Percentiles rank a stretch among this genome's conserved stretches.
phyloP scores from a whole-genome alignment of 2,888 invertebrate species.

The Idaea straminata region DNA sequence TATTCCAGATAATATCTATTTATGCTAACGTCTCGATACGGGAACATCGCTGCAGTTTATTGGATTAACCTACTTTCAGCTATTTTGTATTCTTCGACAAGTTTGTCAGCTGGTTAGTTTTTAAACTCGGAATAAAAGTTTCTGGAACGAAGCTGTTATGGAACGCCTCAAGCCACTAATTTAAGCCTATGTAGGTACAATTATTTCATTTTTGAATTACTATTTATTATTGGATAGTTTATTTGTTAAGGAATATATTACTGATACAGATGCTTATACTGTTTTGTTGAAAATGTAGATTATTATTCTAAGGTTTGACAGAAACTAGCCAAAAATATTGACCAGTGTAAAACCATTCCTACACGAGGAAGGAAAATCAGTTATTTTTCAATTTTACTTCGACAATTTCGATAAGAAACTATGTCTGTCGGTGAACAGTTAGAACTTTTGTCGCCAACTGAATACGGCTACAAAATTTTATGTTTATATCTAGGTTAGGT shows the following conservation, averaged over 20 bases:
- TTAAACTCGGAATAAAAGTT: conserved; percentile 38
- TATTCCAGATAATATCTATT: neutral
- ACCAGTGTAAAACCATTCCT: neutral
- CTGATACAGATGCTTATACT: too few species aligned
- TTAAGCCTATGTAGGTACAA: neutral
- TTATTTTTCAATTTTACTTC: conserved; percentile 25
- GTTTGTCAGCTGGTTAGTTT: conserved; percentile 30
- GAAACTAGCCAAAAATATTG: conserved; percentile 5
- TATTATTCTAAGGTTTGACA: neutral
- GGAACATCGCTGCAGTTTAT: conserved; percentile 13
- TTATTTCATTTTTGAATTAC: conserved; percentile 15
- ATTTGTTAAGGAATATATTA: too few species aligned
- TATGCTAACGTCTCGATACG: neutral
- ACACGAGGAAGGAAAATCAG: conserved; percentile 12
- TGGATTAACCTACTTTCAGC: conserved; percentile 24
- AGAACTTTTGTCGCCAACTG: conserved; percentile 32
- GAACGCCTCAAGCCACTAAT: conserved; percentile 28
- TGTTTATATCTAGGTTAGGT: conserved; percentile 35
- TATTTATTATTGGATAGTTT: neutral
- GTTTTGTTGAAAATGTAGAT: too few species aligned
- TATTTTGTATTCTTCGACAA: conserved; percentile 20
- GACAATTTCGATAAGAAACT: conserved; percentile 23
- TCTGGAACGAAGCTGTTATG: conserved; percentile 43
- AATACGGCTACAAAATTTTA: conserved; percentile 40
- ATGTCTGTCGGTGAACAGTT: conserved; percentile 24